Percentiles rank a stretch among this genome's conserved stretches.
Evolutionary conservation across 2,797 vertebrate genomes (phyloP).

Genomic region (Diceros bicornis): DNA sequence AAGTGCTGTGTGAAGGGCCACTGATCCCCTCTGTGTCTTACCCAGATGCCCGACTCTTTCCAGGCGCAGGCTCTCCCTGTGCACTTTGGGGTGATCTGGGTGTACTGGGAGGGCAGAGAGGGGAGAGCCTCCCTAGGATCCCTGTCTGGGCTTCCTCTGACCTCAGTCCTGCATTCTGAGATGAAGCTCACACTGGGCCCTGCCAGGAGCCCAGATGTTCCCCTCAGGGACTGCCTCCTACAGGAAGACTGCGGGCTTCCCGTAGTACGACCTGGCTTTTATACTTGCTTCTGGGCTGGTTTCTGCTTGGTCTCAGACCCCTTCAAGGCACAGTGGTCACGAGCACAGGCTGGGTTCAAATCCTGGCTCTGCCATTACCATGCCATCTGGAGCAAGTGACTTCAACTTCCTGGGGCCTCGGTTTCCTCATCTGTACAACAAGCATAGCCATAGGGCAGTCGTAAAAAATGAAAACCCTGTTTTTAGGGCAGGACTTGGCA

Average conservation of each 20-base stretch:
- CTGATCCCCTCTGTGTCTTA: accelerated
- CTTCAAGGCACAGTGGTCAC: neutral
- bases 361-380: neutral
- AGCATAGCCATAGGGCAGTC: accelerated
- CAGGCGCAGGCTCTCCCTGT: neutral
- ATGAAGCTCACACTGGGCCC: neutral
- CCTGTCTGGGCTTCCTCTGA: neutral
- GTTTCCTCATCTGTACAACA: neutral
- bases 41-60: neutral
- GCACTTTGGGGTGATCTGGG: neutral
- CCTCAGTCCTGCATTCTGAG: neutral
- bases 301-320: neutral
- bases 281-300: neutral
- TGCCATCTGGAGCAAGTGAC: neutral
- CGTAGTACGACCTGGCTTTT: neutral
- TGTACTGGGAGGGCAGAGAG: neutral
- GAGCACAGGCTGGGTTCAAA: neutral
- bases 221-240: neutral
- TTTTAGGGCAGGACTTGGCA: neutral
- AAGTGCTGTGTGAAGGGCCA: neutral
- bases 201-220: neutral
- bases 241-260: slow-evolving; percentile 30
- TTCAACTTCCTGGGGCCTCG: neutral
- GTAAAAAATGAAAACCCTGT: neutral
- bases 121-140: neutral